A percentile compares a stretch with the other conserved stretches of the same genome.
Conservation (phyloP, 2,113 vertebrate species). For the Herpetotheres cachinnans region DNA sequence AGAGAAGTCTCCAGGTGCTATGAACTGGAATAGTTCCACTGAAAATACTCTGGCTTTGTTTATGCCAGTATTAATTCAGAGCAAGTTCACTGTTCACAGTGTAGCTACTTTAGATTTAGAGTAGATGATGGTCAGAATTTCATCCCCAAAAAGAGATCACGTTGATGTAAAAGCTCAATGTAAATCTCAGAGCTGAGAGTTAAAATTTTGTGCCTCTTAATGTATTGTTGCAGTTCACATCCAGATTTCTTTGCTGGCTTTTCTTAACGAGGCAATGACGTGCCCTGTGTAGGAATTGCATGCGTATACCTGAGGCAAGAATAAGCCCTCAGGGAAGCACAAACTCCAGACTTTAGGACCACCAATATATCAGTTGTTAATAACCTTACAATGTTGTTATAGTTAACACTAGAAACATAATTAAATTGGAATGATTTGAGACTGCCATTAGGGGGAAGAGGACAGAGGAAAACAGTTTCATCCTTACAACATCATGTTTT, state of each 20-base stretch:
- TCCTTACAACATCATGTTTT: slow-evolving; percentile 48
- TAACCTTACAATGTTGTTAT: background rate
- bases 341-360: background rate
- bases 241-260: background rate
- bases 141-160: background rate
- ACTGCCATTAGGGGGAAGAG: background rate
- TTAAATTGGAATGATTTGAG: slow-evolving; percentile 42
- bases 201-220: background rate
- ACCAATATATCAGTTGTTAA: slow-evolving; percentile 15
- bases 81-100: background rate
- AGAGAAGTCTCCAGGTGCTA: background rate
- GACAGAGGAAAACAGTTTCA: background rate
- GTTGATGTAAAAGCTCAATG: background rate
- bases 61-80: background rate
- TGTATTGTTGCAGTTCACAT: background rate
- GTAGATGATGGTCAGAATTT: background rate
- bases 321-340: background rate
- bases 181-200: background rate
- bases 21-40: background rate
- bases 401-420: background rate
- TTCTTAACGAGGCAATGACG: background rate
- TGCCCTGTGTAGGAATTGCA: background rate
- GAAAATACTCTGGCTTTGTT: background rate
- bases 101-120: background rate
- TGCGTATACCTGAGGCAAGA: background rate